Base-by-base conservation (phyloP, 2,113 vertebrate species). In the Eidolon helvum region DNA sequence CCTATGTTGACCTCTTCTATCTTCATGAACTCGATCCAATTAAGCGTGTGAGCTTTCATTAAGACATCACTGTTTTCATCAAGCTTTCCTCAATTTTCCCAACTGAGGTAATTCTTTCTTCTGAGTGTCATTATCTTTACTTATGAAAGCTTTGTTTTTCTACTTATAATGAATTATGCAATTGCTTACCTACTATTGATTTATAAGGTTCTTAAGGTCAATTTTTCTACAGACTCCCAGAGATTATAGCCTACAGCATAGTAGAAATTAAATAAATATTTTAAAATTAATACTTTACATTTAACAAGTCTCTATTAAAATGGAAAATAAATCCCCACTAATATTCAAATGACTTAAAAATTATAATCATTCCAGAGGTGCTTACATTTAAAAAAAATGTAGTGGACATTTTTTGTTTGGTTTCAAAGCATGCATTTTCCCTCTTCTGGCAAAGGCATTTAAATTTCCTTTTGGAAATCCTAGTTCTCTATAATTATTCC, bases 201-300 rank as follows among this genome's bases (percentile, higher is more conserved):
- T 85, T 95, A 4, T 85, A 95, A 87, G 57, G 71, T 85, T 90
- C 33, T 38, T 78, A 92, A 68, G 9, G 35, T 19, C 10, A 90
- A 50, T 72, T 83, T 79, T 71, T 74, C 61, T 61, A 45, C 19
- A 30, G 33, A 80, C 72, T 74, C 38, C 11, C 55, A 84, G 68
- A 87, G 30, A 72, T 85, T 74, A 74, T 18, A 78, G 15, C 75
- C n/a, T 43, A 90, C 1, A 84, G 33, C 35, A 71, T 33, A 63
- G n/a, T 33, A 87, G 66, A 48, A 55, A 74, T 75, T 72, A 77
- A 94, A 74, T 85, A 11, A 96, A 45, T 87, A 77, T 90, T 94
- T 95, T 80, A 12, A 90, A 93, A 77, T 91, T 92, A 89, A 89
- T 82, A 26, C 16, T 84, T 57, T 69, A 35, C 7, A 77, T 45